These are phyloP conservation scores for Albula goreensis DNA, from an alignment of 2,113 vertebrate genomes.

Conservation along the genomic window DNA sequence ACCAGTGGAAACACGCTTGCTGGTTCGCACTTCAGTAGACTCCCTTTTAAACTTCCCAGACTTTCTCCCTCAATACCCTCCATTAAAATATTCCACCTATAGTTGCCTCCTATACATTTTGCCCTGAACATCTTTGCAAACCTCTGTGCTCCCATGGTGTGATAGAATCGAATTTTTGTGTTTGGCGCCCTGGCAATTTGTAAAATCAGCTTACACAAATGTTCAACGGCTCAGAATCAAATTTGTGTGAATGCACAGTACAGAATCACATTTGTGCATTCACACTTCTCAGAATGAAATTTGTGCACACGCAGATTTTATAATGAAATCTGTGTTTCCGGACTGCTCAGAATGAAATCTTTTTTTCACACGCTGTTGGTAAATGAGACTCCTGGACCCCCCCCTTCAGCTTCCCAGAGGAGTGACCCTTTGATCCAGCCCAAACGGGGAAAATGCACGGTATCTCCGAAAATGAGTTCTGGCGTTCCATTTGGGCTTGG, in stretches of 20 bases:
- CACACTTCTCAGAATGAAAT: not conserved
- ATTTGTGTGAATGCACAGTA: not conserved
- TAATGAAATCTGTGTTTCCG: not conserved
- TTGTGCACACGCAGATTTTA: not conserved
- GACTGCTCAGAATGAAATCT: not conserved
- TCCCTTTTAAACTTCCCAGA: no score
- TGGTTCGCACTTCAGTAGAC: not conserved
- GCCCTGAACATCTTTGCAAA: not conserved
- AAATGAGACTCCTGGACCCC: not conserved
- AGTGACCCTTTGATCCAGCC: constrained; percentile 47
- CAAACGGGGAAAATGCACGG: constrained; percentile 63
- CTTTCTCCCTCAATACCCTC: no score
- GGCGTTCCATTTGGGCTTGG: constrained; percentile 57
- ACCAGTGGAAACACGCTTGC: not conserved
- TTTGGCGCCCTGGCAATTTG: no score
- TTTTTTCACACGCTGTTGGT: not conserved
- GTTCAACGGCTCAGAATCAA: not conserved
- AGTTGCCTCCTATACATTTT: not conserved
- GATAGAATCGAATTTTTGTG: not conserved
- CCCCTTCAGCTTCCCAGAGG: not conserved
- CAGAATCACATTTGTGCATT: not conserved
- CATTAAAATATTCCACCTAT: not conserved
- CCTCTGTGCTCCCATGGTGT: not conserved
- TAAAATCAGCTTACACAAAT: no score
- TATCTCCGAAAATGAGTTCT: constrained; percentile 58